Conservation (phyloP, 2,888 invertebrate genomes). For the Synanthedon vespiformis region DNA sequence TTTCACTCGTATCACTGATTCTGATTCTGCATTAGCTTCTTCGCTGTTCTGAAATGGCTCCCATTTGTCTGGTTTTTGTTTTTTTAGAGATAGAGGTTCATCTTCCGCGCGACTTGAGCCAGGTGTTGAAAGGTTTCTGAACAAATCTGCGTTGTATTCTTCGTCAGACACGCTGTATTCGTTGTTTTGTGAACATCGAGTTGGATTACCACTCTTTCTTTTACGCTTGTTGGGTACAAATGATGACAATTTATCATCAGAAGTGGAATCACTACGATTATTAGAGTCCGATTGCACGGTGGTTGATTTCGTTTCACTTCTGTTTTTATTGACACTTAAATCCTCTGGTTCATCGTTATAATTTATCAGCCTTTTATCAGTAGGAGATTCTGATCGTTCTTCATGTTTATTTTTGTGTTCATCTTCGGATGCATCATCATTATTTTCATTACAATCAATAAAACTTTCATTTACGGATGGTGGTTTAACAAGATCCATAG, state of each 20-base stretch:
- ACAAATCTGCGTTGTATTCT: conserved; percentile 55
- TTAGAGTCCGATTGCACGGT: conserved; percentile 36
- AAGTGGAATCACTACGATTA: conserved; percentile 39
- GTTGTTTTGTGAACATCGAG: conserved; percentile 74
- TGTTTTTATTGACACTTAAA: conserved; percentile 76
- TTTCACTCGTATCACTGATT: conserved; percentile 50
- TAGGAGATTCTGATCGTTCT: conserved; percentile 28
- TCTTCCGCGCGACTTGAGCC: conserved; percentile 50
- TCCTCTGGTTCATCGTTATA: conserved; percentile 75
- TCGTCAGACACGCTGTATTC: conserved; percentile 63
- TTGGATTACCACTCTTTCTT: conserved; percentile 86
- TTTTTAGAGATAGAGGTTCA: conserved; percentile 59
- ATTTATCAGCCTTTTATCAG: conserved; percentile 36
- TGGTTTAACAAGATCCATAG: conserved; percentile 44
- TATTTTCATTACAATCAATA: conserved; percentile 49
- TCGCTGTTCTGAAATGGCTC: conserved; percentile 61
- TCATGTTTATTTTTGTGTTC: conserved; percentile 37
- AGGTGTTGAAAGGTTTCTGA: conserved; percentile 53
- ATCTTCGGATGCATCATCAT: conserved; percentile 44
- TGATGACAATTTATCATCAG: conserved; percentile 56
- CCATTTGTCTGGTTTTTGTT: conserved; percentile 56
- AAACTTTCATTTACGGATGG: conserved; percentile 40
- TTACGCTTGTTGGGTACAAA: conserved; percentile 77
- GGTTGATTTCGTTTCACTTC: conserved; percentile 69
- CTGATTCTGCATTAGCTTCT: conserved; percentile 49